Conservation (phyloP, 2,797 vertebrate genomes). For the Argyrosomus regius region DNA sequence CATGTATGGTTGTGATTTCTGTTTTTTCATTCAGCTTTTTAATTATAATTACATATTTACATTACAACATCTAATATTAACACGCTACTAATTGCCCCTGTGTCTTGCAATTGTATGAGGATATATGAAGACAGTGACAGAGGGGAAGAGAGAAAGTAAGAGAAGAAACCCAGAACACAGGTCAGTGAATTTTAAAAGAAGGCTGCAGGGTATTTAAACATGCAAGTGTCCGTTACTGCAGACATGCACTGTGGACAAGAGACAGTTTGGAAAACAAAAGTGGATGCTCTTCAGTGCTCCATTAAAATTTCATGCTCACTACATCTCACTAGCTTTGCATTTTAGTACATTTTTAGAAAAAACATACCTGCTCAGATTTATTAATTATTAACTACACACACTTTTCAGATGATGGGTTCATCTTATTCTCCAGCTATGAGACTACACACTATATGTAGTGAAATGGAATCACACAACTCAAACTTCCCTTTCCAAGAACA, state of each 20-base stretch:
- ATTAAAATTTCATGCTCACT: neutral
- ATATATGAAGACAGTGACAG: neutral
- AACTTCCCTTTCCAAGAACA: neutral
- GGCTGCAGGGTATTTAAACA: neutral
- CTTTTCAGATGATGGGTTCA: neutral
- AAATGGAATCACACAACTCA: conserved; percentile 11
- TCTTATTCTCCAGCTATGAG: neutral
- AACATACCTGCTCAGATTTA: neutral
- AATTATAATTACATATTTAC: neutral
- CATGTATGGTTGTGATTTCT: neutral
- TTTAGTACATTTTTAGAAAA: neutral
- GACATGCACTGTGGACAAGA: neutral
- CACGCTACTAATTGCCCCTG: neutral
- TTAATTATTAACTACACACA: neutral
- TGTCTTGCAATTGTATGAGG: neutral
- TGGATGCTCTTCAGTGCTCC: neutral
- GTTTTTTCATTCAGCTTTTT: neutral
- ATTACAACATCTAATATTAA: neutral
- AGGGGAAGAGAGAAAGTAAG: conserved; percentile 2
- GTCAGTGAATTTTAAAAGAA: neutral
- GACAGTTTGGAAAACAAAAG: neutral
- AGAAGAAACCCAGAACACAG: conserved; percentile 1
- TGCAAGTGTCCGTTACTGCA: neutral
- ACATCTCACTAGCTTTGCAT: neutral
- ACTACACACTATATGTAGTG: neutral